Conservation (phyloP, 2,888 invertebrate genomes). For the Metellina segmentata region DNA sequence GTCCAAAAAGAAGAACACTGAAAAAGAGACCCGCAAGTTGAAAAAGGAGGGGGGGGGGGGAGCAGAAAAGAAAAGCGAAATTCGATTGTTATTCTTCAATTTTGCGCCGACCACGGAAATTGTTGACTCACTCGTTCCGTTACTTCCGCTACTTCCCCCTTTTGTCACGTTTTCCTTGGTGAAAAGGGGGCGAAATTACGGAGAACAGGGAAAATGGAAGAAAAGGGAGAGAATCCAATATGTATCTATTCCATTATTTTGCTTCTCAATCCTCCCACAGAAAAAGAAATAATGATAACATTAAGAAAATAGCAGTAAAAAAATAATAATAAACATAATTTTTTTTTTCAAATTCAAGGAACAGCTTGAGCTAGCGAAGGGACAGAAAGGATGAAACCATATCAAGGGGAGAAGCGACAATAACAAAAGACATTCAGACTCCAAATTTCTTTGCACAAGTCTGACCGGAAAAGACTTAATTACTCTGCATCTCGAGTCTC, state of each 20-base stretch:
- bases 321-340: not conserved
- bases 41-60: not conserved
- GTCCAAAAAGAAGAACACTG: not conserved
- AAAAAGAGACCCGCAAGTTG: conserved; percentile 13
- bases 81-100: conserved; percentile 56
- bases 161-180: no score
- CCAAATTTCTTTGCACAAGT: not conserved
- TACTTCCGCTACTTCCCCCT: not conserved
- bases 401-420: not conserved
- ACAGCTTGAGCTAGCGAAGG: not conserved
- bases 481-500: not conserved
- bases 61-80: conserved; percentile 2
- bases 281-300: not conserved
- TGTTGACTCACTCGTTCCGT: conserved; percentile 40
- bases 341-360: no score
- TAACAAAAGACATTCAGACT: not conserved
- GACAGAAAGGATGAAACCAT: not conserved
- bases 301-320: not conserved
- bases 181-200: conserved; percentile 13
- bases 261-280: not conserved
- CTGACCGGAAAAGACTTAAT: not conserved
- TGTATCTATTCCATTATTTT: conserved; percentile 57
- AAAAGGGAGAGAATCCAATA: conserved; percentile 37
- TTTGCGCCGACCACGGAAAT: conserved; percentile 37
- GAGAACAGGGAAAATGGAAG: not conserved